Evolutionary conservation across 2,113 vertebrate genomes (phyloP), one percentile per base, ranked within the genome.

Genomic region (Hassar affinis): DNA sequence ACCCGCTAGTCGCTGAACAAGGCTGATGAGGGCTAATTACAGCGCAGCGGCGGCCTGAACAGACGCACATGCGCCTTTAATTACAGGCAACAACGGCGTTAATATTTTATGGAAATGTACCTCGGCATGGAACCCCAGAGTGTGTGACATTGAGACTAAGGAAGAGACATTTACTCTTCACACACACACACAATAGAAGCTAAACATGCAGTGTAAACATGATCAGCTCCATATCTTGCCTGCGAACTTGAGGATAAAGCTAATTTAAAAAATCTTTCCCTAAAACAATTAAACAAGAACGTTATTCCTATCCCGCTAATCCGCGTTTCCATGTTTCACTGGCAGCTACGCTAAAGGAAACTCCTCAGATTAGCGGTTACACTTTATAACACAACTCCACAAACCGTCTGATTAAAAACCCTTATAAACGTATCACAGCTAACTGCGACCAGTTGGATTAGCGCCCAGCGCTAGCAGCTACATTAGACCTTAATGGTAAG

Each of bases 31-130:
- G 93, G 95, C 95, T 97, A 96, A 97, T 96, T 96, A 95, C 93
- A 95, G 93, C 88, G 85, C 90, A 94, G 93, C 93, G 93, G 93
- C 93, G 91, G 91, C 92, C 92, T 92, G 91, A 95, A 92, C 93
- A 95, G 92, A 93, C 91, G 94, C 94, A 95, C 96, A 94, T 95
- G 94, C 94, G 93, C 93, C 93, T 95, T 89, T 96, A 96, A 96
- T 97, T 97, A 96, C 95, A 96, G 94, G 94, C 96, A 97, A 93
- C 91, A 94, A 91, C 92, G 93, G 92, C 94, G 96, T 96, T 96
- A 96, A 96, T 94, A 96, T 95, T 95, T 95, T 94, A 97, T 96
- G 93, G 93, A 96, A 96, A 96, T 95, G 93, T 91, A 91, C 90
- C 91, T 81, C 25, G 27, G 74, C 33, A 92, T 89, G 72, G 89